These are phyloP conservation scores for Agrotis puta DNA, from an alignment of 2,888 invertebrate genomes.

Conservation along the genomic window DNA sequence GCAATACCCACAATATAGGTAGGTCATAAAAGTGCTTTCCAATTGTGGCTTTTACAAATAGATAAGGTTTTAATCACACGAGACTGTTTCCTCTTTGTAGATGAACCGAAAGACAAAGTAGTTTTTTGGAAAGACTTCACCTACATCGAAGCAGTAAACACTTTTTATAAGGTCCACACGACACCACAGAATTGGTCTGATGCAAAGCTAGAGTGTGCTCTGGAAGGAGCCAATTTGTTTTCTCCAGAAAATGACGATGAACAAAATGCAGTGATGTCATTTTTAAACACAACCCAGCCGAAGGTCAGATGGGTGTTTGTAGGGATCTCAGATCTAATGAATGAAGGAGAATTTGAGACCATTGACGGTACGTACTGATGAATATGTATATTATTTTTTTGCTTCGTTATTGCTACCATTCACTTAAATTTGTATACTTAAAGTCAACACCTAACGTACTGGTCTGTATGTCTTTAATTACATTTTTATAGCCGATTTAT, in stretches of 20 bases:
- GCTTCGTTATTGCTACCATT: no score
- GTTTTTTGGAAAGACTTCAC: not conserved
- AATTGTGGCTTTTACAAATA: not conserved
- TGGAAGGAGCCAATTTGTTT: constrained; percentile 5
- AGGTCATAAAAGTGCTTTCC: constrained; percentile 1
- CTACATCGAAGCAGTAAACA: not conserved
- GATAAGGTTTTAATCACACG: no score
- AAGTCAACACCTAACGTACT: no score
- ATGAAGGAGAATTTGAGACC: constrained; percentile 11
- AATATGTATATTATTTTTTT: no score
- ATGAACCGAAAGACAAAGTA: not conserved
- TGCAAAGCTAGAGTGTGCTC: constrained; percentile 3
- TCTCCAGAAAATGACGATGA: not conserved
- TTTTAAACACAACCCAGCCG: constrained; percentile 2
- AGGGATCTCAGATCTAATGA: constrained; percentile 2
- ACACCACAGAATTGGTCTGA: not conserved
- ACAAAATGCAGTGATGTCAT: constrained; percentile 2
- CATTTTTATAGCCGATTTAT: no score
- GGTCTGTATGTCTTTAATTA: no score
- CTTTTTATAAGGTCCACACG: not conserved
- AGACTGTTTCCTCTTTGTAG: not conserved
- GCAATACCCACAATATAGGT: constrained; percentile 75
- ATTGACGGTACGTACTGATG: constrained; percentile 7
- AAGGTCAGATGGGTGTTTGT: not conserved
- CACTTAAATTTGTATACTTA: no score